Conservation (phyloP, 1,140 invertebrate genomes). For the Leptoteleia sp. region DNA sequence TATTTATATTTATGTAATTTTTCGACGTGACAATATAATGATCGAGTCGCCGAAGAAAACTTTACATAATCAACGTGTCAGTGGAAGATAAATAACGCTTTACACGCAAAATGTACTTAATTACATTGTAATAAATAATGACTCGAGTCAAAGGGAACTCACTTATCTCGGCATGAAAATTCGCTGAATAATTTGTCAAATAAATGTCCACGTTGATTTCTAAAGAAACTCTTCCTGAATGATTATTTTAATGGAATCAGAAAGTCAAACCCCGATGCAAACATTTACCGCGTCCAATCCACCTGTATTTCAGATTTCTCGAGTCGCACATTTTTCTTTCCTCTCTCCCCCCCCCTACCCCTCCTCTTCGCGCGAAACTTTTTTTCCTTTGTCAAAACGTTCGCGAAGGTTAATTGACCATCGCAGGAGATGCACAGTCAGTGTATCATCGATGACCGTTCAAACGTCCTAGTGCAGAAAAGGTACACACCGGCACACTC, state of each 20-base stretch:
- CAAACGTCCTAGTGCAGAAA: conserved; percentile 16
- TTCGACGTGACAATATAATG: conserved; percentile 23
- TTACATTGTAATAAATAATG: conserved; percentile 41
- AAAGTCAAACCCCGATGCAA: conserved; percentile 22
- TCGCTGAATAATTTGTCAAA: conserved; percentile 43
- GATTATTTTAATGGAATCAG: conserved; percentile 30
- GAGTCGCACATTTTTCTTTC: neutral
- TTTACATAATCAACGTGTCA: conserved; percentile 27
- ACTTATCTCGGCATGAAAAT: conserved; percentile 18
- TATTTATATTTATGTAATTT: neutral
- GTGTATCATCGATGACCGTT: conserved; percentile 23
- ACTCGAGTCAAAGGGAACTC: conserved; percentile 25
- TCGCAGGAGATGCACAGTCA: conserved; percentile 6
- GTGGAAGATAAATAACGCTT: conserved; percentile 41
- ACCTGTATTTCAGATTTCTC: conserved; percentile 16
- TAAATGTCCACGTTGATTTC: conserved; percentile 33
- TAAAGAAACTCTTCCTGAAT: conserved; percentile 38
- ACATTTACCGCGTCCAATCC: conserved; percentile 5
- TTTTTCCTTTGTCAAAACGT: conserved; percentile 1
- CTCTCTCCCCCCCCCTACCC: too few species aligned
- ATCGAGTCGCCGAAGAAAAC: conserved; percentile 16
- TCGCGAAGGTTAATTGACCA: conserved; percentile 26
- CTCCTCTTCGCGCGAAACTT: too few species aligned
- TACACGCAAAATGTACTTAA: conserved; percentile 40
- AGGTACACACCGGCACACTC: conserved; percentile 9